Base-by-base conservation (phyloP, 2,888 invertebrate species). In the Ryuthela nishihirai region DNA sequence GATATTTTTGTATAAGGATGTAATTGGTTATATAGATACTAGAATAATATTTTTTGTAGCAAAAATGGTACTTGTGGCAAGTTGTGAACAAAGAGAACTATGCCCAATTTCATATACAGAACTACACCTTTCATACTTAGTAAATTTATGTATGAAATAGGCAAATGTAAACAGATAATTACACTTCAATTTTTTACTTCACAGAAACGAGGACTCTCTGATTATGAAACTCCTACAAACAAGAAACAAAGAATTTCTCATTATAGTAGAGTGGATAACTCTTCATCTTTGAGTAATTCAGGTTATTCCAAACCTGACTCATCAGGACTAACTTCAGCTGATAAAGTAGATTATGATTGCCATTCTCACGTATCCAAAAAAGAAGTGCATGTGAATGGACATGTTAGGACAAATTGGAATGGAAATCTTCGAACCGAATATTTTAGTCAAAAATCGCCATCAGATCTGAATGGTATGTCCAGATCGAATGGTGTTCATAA, bases 231-330 rank as follows among this genome's bases (percentile, higher is more conserved):
- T 67, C 78, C 75, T 69, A 80, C 76, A 32, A 80, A 79, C 58
- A 92, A 93, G 78, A 86, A 87, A 76, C 87, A 83, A 73, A 84
- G 93, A 72, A 89, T 93, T 75, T 90, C 92, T 72, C 87, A 87
- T 77, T 88, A 85, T 73, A 82, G 80, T 68, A 39, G 21, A 21
- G 2, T 21, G n/a, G 39, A 39, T 7, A 18, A 20, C 20, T 20
- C n/a, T 39, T n/a, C 26, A 36, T 43, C 20, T 36, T 40, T 25
- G 21, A 26, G 20, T 36, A 50, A 4, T 36, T 23, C 20, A 39
- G 39, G 35, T 24, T 40, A 26, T 40, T 35, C 24, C 42, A 34
- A 34, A 34, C 34, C 34, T 15, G 34, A 34, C 34, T 34, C 34
- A 3, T 34, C 34, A 3, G 34, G n/a, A n/a, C n/a, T n/a, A n/a